phyloP scores from a whole-genome alignment of 2,888 invertebrate species.

The Synanthedon tipuliformis region DNA sequence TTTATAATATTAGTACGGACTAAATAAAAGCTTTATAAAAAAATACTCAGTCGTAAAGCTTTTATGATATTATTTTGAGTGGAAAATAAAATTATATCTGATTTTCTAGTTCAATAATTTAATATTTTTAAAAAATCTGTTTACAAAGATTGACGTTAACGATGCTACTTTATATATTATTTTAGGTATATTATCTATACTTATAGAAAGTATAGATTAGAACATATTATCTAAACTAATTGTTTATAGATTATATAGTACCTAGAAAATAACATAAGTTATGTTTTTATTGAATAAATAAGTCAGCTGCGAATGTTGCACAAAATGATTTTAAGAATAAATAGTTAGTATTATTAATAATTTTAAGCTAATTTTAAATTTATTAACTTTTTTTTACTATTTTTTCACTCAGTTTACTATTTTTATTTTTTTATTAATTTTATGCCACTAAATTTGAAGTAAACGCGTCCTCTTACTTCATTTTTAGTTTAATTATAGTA shows the following conservation, averaged over 20 bases:
- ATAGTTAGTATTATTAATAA: not conserved
- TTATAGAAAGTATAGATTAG: not conserved
- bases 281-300: too few relatives aligned
- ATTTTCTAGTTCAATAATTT: too few relatives aligned
- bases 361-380: not conserved
- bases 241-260: not conserved
- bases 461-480: constrained; percentile 12
- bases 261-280: not conserved
- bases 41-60: too few relatives aligned
- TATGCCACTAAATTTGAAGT: constrained; percentile 7
- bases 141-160: not conserved
- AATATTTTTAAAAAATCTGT: too few relatives aligned
- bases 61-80: too few relatives aligned
- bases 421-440: constrained; percentile 5
- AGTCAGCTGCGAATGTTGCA: constrained; percentile 30
- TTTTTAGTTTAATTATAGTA: constrained; percentile 1
- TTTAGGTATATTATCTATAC: not conserved
- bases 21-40: too few relatives aligned
- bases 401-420: constrained; percentile 10
- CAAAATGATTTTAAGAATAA: constrained; percentile 32
- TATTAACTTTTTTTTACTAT: constrained; percentile 6
- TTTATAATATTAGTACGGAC: too few relatives aligned
- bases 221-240: not conserved
- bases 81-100: too few relatives aligned
- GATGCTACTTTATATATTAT: not conserved